phyloP scores from a whole-genome alignment of 2,797 vertebrate genomes.

The Rhinogobio ventralis region DNA sequence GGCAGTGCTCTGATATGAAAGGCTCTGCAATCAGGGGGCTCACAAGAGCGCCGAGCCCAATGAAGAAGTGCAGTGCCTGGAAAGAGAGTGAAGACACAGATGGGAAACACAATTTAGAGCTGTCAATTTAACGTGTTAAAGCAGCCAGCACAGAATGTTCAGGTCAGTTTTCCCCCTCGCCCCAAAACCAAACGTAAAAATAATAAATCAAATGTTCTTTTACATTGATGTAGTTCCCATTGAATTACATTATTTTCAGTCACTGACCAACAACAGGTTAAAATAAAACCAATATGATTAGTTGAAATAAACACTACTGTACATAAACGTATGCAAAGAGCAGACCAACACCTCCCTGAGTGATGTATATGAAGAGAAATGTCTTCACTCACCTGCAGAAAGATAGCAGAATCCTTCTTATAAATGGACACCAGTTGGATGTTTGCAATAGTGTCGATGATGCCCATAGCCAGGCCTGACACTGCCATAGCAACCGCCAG shows the following conservation, averaged over 20 bases:
- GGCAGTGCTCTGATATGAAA: slow-evolving; percentile 86
- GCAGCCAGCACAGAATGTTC: neutral
- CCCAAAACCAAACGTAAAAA: neutral
- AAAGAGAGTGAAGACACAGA: slow-evolving; percentile 1
- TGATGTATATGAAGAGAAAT: neutral
- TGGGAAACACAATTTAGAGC: neutral
- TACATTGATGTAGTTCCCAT: neutral
- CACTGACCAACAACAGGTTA: neutral
- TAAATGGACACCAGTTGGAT: slow-evolving; percentile 96
- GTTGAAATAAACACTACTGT: neutral
- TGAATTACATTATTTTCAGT: neutral
- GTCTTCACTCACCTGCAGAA: slow-evolving; percentile 87
- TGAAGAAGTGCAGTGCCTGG: slow-evolving; percentile 97
- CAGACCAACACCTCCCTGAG: neutral
- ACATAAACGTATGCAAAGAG: neutral
- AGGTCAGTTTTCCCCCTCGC: neutral
- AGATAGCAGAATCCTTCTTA: slow-evolving; percentile 94
- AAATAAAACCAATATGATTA: neutral
- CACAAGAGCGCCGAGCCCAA: slow-evolving; percentile 93
- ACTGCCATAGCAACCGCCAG: slow-evolving; percentile 92
- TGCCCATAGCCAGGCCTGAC: slow-evolving; percentile 94
- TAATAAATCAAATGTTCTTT: neutral
- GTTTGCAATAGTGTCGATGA: slow-evolving; percentile 97
- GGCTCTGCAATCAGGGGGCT: slow-evolving; percentile 97
- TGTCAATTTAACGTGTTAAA: neutral